Percentiles rank a stretch among this genome's conserved stretches.
Conservation (phyloP, 2,888 invertebrate species). For the Limnephilus auricula region DNA sequence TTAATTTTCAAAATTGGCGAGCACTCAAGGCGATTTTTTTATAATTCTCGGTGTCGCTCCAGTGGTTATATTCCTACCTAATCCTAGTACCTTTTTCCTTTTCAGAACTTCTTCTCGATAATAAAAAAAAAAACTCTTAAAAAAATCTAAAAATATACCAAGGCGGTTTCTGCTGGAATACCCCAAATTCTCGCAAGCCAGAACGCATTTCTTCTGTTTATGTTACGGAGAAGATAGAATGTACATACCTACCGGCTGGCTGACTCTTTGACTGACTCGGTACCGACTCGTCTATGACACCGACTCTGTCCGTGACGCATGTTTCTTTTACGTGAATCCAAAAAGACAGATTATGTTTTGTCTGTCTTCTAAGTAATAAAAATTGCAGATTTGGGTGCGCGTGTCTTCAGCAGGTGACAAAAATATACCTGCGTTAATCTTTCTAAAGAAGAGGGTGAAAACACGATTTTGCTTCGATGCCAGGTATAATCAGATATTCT, state of each 20-base stretch:
- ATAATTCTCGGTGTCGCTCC: too few species aligned
- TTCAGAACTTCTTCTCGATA: too few species aligned
- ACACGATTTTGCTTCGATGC: too few species aligned
- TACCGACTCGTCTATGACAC: too few species aligned
- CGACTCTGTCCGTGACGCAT: slow-evolving; percentile 23
- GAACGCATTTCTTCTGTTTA: slow-evolving; percentile 10
- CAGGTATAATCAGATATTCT: too few species aligned
- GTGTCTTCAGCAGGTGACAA: neutral
- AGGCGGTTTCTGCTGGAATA: neutral
- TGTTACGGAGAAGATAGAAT: neutral
- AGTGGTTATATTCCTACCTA: too few species aligned
- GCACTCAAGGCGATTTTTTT: too few species aligned
- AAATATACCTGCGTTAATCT: too few species aligned
- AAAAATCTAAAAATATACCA: neutral
- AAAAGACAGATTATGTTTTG: neutral
- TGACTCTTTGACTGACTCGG: neutral
- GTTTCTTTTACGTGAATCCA: neutral
- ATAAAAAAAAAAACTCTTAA: too few species aligned
- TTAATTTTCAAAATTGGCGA: too few species aligned
- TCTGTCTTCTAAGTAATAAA: neutral
- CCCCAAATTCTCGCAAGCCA: slow-evolving; percentile 31
- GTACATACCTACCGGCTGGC: neutral
- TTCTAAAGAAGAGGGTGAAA: too few species aligned
- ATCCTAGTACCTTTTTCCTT: too few species aligned
- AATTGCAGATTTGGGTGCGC: neutral